phyloP scores from a whole-genome alignment of 2,888 invertebrate species.

The Drosophila siamana region DNA sequence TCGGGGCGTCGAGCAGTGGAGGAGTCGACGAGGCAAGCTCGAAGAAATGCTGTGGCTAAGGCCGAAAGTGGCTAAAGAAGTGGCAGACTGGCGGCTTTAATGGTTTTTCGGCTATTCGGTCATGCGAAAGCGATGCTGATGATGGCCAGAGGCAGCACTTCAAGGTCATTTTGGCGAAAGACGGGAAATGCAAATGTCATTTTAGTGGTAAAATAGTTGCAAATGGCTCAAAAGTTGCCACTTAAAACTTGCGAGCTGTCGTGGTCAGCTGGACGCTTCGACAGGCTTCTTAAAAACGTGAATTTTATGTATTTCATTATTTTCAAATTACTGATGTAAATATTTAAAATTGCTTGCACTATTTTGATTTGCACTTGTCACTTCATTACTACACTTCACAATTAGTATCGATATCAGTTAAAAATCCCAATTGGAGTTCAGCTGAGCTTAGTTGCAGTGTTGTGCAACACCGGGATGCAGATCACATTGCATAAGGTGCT shows the following conservation, averaged over 20 bases:
- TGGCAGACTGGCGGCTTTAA: conserved; percentile 59
- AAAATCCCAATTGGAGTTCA: no score
- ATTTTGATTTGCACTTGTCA: no score
- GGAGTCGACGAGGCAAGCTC: conserved; percentile 19
- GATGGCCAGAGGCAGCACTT: conserved; percentile 30
- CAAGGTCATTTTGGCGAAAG: conserved; percentile 55
- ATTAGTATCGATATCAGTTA: no score
- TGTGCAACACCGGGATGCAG: not conserved
- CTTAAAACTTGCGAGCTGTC: conserved; percentile 1
- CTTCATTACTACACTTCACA: no score
- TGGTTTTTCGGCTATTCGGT: conserved; percentile 50
- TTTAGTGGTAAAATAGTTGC: conserved; percentile 20
- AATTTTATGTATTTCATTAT: not conserved
- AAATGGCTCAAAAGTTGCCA: conserved; percentile 2
- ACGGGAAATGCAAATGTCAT: conserved; percentile 51
- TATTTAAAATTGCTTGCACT: no score
- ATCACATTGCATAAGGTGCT: not conserved
- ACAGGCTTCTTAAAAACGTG: not conserved
- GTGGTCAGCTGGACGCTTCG: not conserved
- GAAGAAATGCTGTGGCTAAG: conserved; percentile 57
- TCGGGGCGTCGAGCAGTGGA: no score
- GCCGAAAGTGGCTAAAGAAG: conserved; percentile 56
- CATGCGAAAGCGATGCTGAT: conserved; percentile 33
- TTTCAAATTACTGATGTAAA: no score
- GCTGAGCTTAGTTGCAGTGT: no score